Evolutionary conservation across 2,113 vertebrate species (phyloP).

Genomic region (Morone chrysops): DNA sequence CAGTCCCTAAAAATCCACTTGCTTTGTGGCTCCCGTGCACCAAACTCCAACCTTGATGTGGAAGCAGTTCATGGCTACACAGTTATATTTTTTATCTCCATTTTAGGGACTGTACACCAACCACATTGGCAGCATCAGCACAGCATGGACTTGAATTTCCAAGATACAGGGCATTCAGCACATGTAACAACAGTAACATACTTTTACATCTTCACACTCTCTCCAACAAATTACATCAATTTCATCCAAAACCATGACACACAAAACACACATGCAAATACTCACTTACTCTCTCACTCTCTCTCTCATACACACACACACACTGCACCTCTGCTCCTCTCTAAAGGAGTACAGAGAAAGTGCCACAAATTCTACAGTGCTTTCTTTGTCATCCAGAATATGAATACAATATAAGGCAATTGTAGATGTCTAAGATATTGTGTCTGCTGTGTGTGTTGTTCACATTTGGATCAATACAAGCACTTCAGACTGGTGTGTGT

Average conservation of each 20-base stretch:
- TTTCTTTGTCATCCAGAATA: conserved; percentile 82
- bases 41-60: neutral
- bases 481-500: conserved; percentile 26
- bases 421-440: conserved; percentile 18
- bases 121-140: conserved; percentile 34
- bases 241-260: neutral
- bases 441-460: conserved; percentile 19
- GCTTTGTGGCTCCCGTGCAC: neutral
- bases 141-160: conserved; percentile 50
- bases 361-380: conserved; percentile 81
- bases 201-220: neutral
- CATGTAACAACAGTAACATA: neutral
- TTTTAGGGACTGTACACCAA: neutral
- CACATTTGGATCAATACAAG: conserved; percentile 55
- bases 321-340: conserved; percentile 59
- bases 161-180: conserved; percentile 41
- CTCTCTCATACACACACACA: conserved; percentile 30
- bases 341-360: conserved; percentile 53
- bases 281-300: neutral
- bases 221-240: neutral
- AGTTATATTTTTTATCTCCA: neutral
- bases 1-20: neutral
- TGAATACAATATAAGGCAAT: conserved; percentile 74
- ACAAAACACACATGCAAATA: conserved; percentile 13
- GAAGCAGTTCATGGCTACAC: neutral